Base-by-base conservation (phyloP, 2,113 vertebrate genomes). In the Phrynocephalus versicolor region DNA sequence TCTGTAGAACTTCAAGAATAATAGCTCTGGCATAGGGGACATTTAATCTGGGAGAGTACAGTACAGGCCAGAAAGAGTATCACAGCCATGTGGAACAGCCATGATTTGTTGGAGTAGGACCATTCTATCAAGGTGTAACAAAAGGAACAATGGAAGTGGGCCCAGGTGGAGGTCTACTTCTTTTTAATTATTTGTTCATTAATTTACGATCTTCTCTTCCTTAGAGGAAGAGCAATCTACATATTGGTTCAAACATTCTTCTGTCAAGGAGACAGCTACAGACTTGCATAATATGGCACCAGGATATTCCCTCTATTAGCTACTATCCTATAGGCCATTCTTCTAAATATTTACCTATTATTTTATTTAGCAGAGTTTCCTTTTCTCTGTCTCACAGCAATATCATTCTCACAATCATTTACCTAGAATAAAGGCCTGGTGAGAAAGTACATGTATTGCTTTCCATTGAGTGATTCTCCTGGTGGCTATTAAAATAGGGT, bases 391-490 rank as follows among this genome's bases (percentile, higher is more conserved):
- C 76, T 84, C 15, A 13, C 27, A 81, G 70, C 51, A 55, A 55
- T n/a, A 57, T 77, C 7, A 2, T 35, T 69, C 74, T 41, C n/a
- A 60, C 4, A 21, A 71, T 75, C 77, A 37, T 35, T 16, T 67
- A 69, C 25, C 57, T 45, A 37, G 39, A 90, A 89, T 70, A 35
- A 14, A 90, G 88, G 84, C 86, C 81, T 67, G 84, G 65, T 77
- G n/a, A n/a, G n/a, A n/a, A 85, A 79, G 81, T 65, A 69, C 69
- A 78, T 81, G 91, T 87, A 81, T 75, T 79, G 71, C 71, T 75
- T 41, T 0, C 5, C 78, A 81, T 57, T 90, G 62, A 90, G 58
- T 85, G 84, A 90, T 91, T 86, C 81, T 92, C 91, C 92, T 75
- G 51, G 86, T 39, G 78, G 74, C 19, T n/a, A 85, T 82, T 84